These are phyloP conservation scores for Chaenocephalus aceratus DNA, from an alignment of 2,113 vertebrate genomes.

Conservation along the genomic window DNA sequence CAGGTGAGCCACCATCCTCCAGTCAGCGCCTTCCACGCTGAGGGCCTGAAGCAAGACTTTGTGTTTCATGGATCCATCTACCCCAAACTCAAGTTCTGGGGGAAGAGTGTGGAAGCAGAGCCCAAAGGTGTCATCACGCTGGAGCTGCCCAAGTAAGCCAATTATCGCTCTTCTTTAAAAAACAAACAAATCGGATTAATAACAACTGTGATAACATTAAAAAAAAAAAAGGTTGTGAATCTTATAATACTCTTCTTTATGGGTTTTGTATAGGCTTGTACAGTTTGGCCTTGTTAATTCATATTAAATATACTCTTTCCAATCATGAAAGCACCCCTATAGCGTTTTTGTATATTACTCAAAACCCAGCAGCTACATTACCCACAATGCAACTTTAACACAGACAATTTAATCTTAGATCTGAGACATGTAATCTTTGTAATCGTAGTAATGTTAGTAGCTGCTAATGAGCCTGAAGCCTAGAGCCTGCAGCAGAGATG, in stretches of 20 bases:
- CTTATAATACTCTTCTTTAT: not conserved
- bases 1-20: constrained; percentile 99
- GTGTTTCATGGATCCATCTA: constrained; percentile 98
- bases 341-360: no score
- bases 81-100: constrained; percentile 99
- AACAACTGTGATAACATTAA: constrained; percentile 8
- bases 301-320: not conserved
- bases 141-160: constrained; percentile 93
- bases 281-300: not conserved
- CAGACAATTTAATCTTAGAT: no score
- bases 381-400: not conserved
- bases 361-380: not conserved
- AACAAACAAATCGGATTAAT: constrained; percentile 55
- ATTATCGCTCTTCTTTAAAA: constrained; percentile 30
- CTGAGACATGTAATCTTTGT: no score
- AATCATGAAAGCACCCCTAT: not conserved
- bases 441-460: no score
- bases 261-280: no score
- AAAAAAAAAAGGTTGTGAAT: constrained; percentile 48
- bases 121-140: constrained; percentile 97
- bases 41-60: constrained; percentile 94
- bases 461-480: not conserved
- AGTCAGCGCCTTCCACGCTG: constrained; percentile 96
- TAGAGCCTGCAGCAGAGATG: not conserved
- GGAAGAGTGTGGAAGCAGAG: constrained; percentile 98